phyloP scores from a whole-genome alignment of 1,140 invertebrate species.

The Idris sp. region DNA sequence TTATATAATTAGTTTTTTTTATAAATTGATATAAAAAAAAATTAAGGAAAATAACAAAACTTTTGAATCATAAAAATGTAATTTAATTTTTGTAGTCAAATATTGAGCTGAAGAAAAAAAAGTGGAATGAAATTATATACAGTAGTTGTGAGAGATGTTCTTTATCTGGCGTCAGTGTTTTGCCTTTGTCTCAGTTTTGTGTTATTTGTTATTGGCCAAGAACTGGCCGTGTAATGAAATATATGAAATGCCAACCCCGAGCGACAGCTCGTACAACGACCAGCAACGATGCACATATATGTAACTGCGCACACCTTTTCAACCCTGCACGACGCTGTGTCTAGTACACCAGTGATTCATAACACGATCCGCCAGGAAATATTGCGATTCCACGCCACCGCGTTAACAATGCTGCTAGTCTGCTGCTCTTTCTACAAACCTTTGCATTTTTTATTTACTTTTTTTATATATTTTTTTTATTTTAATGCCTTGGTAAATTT shows the following conservation, averaged over 20 bases:
- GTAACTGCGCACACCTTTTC: conserved; percentile 36
- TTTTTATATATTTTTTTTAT: conserved; percentile 27
- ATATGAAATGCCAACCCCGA: conserved; percentile 59
- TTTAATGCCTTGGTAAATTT: conserved; percentile 18
- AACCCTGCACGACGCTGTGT: conserved; percentile 23
- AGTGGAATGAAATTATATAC: conserved; percentile 24
- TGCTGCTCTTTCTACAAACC: conserved; percentile 14
- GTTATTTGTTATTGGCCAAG: conserved; percentile 60
- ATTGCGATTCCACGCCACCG: conserved; percentile 56
- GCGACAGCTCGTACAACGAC: conserved; percentile 46
- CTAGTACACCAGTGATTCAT: conserved; percentile 55
- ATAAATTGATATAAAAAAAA: no score
- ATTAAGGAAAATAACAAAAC: no score
- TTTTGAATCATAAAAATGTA: conserved; percentile 16
- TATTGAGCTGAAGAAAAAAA: conserved; percentile 25
- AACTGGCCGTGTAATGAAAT: conserved; percentile 60
- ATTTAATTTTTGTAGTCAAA: conserved; percentile 42
- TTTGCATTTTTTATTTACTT: no score
- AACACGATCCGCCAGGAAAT: conserved; percentile 58
- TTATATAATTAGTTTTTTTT: no score
- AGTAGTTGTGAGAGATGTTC: conserved; percentile 27
- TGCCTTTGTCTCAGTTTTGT: conserved; percentile 58
- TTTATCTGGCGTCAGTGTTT: conserved; percentile 58
- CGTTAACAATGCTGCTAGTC: conserved; percentile 45
- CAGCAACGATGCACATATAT: conserved; percentile 21